Conservation (phyloP, 2,113 vertebrate species). For the Pseudorectes ferrugineus region DNA sequence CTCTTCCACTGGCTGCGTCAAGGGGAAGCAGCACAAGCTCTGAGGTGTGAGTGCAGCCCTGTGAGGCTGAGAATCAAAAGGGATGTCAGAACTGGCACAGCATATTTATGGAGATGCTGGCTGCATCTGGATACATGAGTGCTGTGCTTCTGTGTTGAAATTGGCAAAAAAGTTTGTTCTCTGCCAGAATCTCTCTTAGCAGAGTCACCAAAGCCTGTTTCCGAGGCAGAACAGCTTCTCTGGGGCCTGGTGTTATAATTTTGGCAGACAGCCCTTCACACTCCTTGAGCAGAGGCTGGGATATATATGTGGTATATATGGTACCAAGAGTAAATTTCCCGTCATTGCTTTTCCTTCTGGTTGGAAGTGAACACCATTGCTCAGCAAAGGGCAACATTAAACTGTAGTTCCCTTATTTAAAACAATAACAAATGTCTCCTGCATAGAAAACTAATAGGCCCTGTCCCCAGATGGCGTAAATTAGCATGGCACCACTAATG, state of each 20-base stretch:
- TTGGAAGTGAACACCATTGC: conserved; percentile 2
- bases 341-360: not conserved
- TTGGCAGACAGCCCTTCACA: not conserved
- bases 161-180: not conserved
- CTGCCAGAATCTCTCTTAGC: not conserved
- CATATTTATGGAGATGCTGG: not conserved
- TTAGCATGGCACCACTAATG: conserved; percentile 31
- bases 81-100: not conserved
- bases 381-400: conserved; percentile 37
- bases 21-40: not conserved
- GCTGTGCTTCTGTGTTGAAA: not conserved
- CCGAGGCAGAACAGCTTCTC: not conserved
- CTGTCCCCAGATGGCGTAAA: conserved; percentile 51
- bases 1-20: not conserved
- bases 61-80: not conserved
- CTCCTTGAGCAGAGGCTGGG: not conserved
- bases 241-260: not conserved
- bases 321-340: not conserved
- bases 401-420: not conserved
- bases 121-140: accelerated
- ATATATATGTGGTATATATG: not conserved
- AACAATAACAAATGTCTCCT: conserved; percentile 42
- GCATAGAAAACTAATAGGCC: conserved; percentile 36
- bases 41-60: not conserved
- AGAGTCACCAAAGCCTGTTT: not conserved